phyloP scores from a whole-genome alignment of 2,888 invertebrate species.

The Philonicus albiceps region DNA sequence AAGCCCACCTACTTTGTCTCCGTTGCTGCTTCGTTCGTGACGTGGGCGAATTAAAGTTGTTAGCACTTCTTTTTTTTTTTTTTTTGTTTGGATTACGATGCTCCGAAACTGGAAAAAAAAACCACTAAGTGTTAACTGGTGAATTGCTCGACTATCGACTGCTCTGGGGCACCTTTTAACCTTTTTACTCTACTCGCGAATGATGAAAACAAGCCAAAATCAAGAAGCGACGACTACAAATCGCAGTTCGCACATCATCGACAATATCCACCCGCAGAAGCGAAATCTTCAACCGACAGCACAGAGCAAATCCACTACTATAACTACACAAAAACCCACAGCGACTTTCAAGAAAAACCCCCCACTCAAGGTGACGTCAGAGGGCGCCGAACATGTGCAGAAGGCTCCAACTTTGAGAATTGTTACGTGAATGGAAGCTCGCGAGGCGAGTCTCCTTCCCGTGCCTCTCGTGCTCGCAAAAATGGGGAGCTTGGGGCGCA shows the following conservation, averaged over 20 bases:
- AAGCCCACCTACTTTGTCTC: neutral
- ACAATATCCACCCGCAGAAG: neutral
- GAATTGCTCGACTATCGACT: neutral
- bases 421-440: neutral
- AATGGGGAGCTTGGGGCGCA: neutral
- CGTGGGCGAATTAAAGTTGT: neutral
- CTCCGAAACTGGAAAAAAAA: neutral
- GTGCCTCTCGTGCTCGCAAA: neutral
- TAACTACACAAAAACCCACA: neutral
- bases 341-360: neutral
- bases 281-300: neutral
- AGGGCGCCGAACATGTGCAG: neutral
- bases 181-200: neutral
- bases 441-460: no score
- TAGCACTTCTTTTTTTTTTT: neutral
- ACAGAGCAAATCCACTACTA: neutral
- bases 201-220: neutral
- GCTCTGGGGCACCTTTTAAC: neutral
- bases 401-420: neutral
- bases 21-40: neutral
- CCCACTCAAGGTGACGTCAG: neutral
- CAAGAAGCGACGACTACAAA: neutral
- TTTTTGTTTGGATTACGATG: neutral
- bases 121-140: neutral
- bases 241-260: neutral